Conservation (phyloP, 2,113 vertebrate species). For the Marmota monax region DNA sequence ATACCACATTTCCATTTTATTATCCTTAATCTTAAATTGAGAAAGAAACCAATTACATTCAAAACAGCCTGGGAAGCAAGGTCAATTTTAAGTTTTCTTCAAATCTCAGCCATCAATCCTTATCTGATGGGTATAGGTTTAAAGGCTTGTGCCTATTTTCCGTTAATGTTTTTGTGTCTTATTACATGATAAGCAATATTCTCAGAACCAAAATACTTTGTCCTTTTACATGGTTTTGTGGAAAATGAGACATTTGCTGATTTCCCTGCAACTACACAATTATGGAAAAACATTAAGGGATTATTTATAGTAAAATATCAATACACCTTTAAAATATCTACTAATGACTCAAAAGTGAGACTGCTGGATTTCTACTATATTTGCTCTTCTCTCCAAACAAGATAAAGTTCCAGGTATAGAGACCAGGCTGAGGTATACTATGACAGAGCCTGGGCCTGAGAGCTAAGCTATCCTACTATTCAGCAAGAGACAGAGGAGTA, state of each 20-base stretch:
- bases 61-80: neutral
- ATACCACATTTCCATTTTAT: neutral
- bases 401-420: neutral
- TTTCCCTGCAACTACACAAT: neutral
- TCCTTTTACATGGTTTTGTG: neutral
- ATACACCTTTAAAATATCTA: neutral
- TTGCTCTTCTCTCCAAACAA: neutral
- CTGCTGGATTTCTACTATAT: neutral
- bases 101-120: neutral
- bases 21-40: neutral
- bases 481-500: neutral
- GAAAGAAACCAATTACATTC: neutral
- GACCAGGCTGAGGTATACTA: no score
- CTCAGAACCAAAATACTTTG: neutral
- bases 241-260: neutral
- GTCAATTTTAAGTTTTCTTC: constrained; percentile 2
- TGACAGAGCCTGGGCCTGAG: neutral
- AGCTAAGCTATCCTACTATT: neutral
- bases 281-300: neutral
- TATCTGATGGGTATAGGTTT: neutral
- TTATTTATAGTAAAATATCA: neutral
- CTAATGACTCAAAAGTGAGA: neutral
- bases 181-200: neutral
- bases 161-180: neutral
- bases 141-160: neutral